Evolutionary conservation across 2,113 vertebrate genomes (phyloP).

Genomic region (Passerina amoena): DNA sequence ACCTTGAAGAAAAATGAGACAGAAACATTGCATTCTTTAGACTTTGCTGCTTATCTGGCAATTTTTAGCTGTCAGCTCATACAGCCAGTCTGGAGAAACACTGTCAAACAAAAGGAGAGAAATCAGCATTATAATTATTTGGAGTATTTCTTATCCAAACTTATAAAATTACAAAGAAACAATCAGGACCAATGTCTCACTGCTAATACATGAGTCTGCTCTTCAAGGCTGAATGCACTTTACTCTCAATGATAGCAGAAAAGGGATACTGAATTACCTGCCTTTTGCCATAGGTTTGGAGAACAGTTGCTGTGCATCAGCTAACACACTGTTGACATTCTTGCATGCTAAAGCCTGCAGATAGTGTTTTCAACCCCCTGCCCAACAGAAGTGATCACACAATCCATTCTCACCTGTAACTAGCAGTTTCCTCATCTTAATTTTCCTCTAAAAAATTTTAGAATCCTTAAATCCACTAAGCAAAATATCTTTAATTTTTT

Average conservation of each 20-base stretch:
- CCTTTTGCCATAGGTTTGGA: neutral
- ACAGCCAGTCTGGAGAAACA: neutral
- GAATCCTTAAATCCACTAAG: neutral
- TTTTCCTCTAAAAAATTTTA: neutral
- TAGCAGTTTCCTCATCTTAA: neutral
- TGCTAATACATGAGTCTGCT: neutral
- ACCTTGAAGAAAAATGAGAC: conserved; percentile 26
- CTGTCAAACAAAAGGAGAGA: neutral
- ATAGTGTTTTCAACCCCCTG: neutral
- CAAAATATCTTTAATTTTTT: neutral
- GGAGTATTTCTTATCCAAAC: neutral
- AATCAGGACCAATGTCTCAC: neutral
- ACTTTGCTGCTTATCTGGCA: neutral
- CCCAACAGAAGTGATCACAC: neutral
- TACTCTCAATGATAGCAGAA: neutral
- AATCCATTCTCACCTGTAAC: neutral
- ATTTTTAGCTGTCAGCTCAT: neutral
- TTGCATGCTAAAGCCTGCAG: neutral
- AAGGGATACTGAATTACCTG: neutral
- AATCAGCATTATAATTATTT: neutral
- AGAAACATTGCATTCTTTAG: neutral
- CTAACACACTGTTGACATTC: neutral
- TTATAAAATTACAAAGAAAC: neutral
- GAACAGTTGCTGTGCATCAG: neutral
- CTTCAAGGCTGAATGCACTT: neutral